Base-by-base conservation (phyloP, 2,888 invertebrate species). In the Coronaproctus castanopsis region DNA sequence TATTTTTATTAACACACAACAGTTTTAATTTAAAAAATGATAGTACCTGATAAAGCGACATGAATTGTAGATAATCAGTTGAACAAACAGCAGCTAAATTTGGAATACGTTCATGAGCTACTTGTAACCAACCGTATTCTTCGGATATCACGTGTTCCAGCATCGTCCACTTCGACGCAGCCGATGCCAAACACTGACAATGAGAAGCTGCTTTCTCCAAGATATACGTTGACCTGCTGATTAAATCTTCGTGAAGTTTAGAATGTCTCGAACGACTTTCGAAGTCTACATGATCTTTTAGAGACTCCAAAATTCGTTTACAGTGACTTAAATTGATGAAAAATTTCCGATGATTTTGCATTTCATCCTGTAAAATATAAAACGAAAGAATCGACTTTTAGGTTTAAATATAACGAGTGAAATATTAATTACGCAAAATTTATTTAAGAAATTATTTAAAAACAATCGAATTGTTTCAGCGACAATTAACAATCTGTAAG, bases 271-370 rank as follows among this genome's bases (percentile, higher is more conserved):
- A 77, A 65, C 84, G 78, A 0, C 89, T 88, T 71, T 87, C 87
- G 49, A 76, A 77, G 67, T 90, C 89, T 50, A 90, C 75, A 69
- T 88, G 87, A 64, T 83, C 83, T 71, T 88, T 88, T 22, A 90
- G 72, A 0, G 88, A 88, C 70, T 90, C 89, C 50, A 91, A 74
- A 66, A 90, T 87, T 14, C 85, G 86, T 65, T 87, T 78, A 67
- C 90, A 90, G 65, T 89, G 87, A 67, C 87, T 89, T 8, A 91
- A 72, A 66, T 88, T 89, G 0, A 87, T 85, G 68, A 90, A 90
- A 75, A 90, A 89, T 68, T 86, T 87, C 50, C 89, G 78, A 67
- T 89, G 87, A 69, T 87, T 89, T 67, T 88, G 88, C 73, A 90
- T 86, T 74, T 89, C 89, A 54, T 66, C 66, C 66, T 65, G 50